phyloP scores from a whole-genome alignment of 2,888 invertebrate species.

The Noctua fimbriata region DNA sequence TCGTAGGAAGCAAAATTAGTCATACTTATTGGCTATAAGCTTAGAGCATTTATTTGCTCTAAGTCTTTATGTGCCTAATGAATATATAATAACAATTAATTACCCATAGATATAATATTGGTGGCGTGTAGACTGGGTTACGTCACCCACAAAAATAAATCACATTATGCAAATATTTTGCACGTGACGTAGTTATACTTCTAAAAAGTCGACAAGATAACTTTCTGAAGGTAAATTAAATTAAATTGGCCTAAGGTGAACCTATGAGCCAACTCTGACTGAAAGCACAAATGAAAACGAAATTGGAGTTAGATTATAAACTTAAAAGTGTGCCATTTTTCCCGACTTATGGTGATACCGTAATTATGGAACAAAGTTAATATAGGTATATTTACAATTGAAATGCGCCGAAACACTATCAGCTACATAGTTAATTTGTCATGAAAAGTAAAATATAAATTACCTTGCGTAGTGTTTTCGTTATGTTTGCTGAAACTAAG shows the following conservation, averaged over 20 bases:
- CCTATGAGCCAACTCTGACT: background rate
- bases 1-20: too few species aligned
- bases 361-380: background rate
- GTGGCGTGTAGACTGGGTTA: background rate
- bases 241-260: background rate
- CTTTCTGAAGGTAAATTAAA: background rate
- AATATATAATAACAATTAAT: background rate
- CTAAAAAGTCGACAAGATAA: background rate
- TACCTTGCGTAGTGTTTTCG: conserved; percentile 75
- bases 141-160: conserved; percentile 10
- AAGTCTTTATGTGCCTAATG: background rate
- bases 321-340: background rate
- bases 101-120: background rate
- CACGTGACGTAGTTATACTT: background rate
- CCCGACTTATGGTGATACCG: background rate
- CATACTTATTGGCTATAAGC: too few species aligned
- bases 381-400: too few species aligned
- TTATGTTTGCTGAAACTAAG: conserved; percentile 72
- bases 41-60: background rate
- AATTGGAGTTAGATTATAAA: background rate
- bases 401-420: background rate
- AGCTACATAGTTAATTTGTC: background rate
- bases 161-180: background rate
- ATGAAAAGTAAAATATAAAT: background rate
- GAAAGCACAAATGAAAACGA: background rate